These are phyloP conservation scores for Platycheirus rosarum DNA, from an alignment of 2,888 invertebrate species.

Conservation along the genomic window DNA sequence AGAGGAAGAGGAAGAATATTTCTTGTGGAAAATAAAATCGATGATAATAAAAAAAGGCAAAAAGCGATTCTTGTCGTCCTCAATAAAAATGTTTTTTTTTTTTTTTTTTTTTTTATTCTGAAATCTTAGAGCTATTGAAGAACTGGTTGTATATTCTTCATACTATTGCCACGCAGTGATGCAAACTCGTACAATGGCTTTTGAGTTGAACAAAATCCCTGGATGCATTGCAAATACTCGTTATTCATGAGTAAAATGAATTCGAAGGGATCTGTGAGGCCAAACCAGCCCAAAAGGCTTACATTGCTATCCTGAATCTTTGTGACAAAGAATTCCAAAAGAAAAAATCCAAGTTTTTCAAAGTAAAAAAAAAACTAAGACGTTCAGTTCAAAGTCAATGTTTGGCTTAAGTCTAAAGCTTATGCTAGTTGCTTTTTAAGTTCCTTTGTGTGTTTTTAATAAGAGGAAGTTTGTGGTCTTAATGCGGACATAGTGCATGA, in stretches of 20 bases:
- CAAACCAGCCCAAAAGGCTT: not conserved
- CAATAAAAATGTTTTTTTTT: constrained; percentile 30
- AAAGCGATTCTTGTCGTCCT: constrained; percentile 32
- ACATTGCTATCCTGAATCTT: not conserved
- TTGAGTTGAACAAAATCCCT: constrained; percentile 13
- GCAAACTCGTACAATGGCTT: constrained; percentile 30
- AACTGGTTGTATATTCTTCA: constrained; percentile 11
- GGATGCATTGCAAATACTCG: constrained; percentile 4
- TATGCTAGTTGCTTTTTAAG: no score
- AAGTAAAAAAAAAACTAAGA: constrained; percentile 2
- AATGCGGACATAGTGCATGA: no score
- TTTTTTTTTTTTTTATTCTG: no score
- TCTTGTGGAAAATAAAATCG: constrained; percentile 48
- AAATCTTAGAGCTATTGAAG: not conserved
- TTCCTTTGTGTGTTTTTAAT: no score
- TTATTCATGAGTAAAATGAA: constrained; percentile 15
- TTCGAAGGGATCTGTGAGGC: constrained; percentile 1
- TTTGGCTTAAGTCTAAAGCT: no score
- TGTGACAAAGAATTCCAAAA: not conserved
- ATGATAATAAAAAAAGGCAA: constrained; percentile 46
- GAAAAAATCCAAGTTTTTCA: not conserved
- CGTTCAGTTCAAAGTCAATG: constrained; percentile 17
- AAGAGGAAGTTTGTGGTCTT: no score
- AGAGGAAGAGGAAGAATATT: constrained; percentile 8
- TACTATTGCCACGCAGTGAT: constrained; percentile 19